Conservation (phyloP, 2,888 invertebrate species). For the Pseudanteris insignis region DNA sequence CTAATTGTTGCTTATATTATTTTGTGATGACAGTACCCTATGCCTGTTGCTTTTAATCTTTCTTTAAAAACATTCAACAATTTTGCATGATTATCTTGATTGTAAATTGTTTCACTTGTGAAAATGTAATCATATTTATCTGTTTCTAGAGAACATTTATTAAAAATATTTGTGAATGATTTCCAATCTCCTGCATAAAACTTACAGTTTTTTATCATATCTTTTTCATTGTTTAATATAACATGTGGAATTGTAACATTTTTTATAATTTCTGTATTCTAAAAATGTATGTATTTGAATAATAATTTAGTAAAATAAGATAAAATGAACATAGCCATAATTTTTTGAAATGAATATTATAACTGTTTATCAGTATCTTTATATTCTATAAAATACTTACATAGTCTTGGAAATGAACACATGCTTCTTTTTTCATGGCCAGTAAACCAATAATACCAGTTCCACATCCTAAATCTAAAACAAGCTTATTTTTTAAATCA, state of each 20-base stretch:
- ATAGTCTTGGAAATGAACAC: conserved; percentile 92
- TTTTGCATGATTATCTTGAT: conserved; percentile 80
- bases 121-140: conserved; percentile 83
- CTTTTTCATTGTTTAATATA: conserved; percentile 70
- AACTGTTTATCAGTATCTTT: not conserved
- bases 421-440: conserved; percentile 72
- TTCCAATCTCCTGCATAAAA: conserved; percentile 80
- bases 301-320: too few relatives aligned
- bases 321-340: too few relatives aligned
- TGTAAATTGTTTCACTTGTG: conserved; percentile 94
- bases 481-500: conserved; percentile 68
- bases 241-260: conserved; percentile 86
- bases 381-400: too few relatives aligned
- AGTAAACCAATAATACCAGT: conserved; percentile 88
- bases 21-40: too few relatives aligned
- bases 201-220: conserved; percentile 60
- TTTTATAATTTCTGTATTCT: conserved; percentile 88
- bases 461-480: conserved; percentile 94
- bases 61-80: conserved; percentile 75
- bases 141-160: conserved; percentile 57
- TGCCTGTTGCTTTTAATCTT: conserved; percentile 73
- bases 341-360: too few relatives aligned
- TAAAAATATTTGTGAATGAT: conserved; percentile 68
- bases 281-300: too few relatives aligned
- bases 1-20: too few relatives aligned